Evolutionary conservation across 2,888 invertebrate genomes (phyloP), one percentile per base, ranked within the genome.

Genomic region (Panopea generosa): DNA sequence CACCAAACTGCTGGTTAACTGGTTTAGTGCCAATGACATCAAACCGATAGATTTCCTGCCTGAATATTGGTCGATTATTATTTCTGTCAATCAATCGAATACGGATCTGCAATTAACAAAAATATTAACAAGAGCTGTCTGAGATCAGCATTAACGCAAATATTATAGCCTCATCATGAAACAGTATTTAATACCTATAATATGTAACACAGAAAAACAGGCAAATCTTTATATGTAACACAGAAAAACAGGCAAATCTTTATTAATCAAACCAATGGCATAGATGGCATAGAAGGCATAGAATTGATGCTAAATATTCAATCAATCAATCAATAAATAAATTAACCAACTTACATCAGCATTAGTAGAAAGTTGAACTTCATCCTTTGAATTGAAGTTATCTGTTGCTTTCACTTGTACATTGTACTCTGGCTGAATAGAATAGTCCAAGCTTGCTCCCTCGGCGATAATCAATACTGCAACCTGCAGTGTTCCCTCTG

Each of bases 391-490:
- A 53, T 61, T 53, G 22, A 3, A 16, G 55, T 88, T 87, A 62
- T 89, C 87, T 27, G n/a, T 56, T 0, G 86, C 89, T 33, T 62
- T 63, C 1, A 88, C 40, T 1, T 62, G 38, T 7, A 89, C 59
- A 29, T 82, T 81, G 73, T 88, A 87, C 2, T 56, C 53, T 2
- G 49, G 56, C 2, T 65, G 75, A 1, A 40, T 74, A 56, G 86
- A 86, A 66, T 68, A 85, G 68, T 88, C 86, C 22, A 88, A 65
- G 2, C 6, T 20, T 6, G 95, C 94, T 0, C 97, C 95, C 90
- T 98, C 95, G 91, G 96, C 96, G 0, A 99, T 97, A 84, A 75
- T 49, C 0, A 89, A 55, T 0, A 76, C 62, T 9, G 63, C 71
- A 2, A 40, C 47, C 27, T 59, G 66, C 1, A 74, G 80, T 33